These are phyloP conservation scores for Meteorus sp. DNA, from an alignment of 1,140 invertebrate species.

Conservation along the genomic window DNA sequence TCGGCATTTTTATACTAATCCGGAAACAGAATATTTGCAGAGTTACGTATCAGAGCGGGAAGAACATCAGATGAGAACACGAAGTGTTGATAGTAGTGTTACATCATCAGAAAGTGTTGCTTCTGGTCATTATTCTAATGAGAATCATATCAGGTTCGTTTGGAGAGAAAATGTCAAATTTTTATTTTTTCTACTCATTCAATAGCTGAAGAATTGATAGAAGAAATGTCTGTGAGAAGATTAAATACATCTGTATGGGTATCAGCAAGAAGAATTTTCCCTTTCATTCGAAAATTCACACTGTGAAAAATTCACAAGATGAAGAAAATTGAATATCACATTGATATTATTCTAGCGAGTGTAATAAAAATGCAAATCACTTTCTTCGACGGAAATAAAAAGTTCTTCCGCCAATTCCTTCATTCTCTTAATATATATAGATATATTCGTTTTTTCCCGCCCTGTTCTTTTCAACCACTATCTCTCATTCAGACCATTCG, in stretches of 20 bases:
- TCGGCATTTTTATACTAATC: conserved; percentile 38
- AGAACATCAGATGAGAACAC: conserved; percentile 35
- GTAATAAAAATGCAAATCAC: conserved; percentile 17
- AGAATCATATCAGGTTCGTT: conserved; percentile 41
- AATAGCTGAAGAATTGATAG: too few species aligned
- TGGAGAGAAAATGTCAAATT: background rate
- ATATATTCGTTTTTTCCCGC: too few species aligned
- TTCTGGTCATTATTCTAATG: conserved; percentile 42
- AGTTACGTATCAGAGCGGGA: conserved; percentile 40
- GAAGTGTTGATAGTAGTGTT: conserved; percentile 37
- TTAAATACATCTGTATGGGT: too few species aligned
- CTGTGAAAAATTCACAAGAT: too few species aligned
- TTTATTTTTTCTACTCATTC: conserved; percentile 1
- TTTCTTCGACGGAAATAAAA: background rate
- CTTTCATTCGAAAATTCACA: too few species aligned
- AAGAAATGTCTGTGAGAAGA: too few species aligned
- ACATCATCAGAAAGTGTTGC: conserved; percentile 34
- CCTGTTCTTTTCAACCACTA: too few species aligned
- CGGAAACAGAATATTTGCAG: conserved; percentile 40
- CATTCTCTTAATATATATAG: too few species aligned
- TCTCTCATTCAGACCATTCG: too few species aligned
- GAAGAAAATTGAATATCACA: conserved; percentile 3
- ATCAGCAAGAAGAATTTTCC: too few species aligned
- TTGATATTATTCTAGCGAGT: background rate
- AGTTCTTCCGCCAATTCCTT: conserved; percentile 14